These are phyloP conservation scores for Naja naja DNA, from an alignment of 2,113 vertebrate species.

Conservation along the genomic window DNA sequence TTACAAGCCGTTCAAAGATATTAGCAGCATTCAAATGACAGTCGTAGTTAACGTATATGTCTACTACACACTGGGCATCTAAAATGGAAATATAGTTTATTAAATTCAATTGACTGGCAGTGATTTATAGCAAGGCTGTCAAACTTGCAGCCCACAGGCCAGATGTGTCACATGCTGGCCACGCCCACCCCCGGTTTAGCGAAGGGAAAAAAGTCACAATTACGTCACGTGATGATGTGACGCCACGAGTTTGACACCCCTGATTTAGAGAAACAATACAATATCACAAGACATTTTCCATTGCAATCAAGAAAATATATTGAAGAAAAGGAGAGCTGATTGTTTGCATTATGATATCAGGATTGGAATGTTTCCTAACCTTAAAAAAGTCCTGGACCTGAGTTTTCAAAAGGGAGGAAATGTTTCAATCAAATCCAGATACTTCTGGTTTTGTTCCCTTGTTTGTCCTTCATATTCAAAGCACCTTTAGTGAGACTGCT, in stretches of 20 bases:
- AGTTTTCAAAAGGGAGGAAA: background rate
- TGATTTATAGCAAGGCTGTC: background rate
- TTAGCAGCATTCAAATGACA: conserved; percentile 97
- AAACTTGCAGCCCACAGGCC: no score
- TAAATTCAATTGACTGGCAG: conserved; percentile 27
- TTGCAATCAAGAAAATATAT: background rate
- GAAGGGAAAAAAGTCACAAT: no score
- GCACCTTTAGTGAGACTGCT: background rate
- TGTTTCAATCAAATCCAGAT: background rate
- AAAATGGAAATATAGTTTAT: conserved; percentile 32
- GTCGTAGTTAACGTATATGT: conserved; percentile 98
- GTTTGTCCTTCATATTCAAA: background rate
- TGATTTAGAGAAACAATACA: background rate
- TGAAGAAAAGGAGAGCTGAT: no score
- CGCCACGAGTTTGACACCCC: no score
- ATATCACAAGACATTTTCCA: background rate
- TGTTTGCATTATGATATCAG: background rate
- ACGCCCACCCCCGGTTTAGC: no score
- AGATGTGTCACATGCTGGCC: no score
- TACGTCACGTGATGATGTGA: no score
- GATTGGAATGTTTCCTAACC: background rate
- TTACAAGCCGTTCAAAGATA: conserved; percentile 96
- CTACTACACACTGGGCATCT: conserved; percentile 98
- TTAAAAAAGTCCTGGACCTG: background rate
- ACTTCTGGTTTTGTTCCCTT: background rate